Evolutionary conservation across 2,888 invertebrate species (phyloP).

Genomic region (Zhengitettix transpicula): DNA sequence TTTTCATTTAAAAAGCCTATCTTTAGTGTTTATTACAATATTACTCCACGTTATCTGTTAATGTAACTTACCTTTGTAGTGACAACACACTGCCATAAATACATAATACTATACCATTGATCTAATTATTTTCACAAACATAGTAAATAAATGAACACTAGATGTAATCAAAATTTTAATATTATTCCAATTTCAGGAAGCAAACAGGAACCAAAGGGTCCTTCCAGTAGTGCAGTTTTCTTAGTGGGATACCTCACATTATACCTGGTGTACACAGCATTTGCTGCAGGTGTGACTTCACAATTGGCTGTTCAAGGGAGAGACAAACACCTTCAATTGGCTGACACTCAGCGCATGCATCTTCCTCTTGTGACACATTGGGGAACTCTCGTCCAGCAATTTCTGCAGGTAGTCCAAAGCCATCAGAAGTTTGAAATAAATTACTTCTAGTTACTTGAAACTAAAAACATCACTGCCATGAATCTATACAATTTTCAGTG

Average conservation of each 20-base stretch:
- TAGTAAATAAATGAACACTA: neutral
- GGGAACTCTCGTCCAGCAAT: slow-evolving; percentile 4
- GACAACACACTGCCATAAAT: too few species aligned
- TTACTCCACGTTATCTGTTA: too few species aligned
- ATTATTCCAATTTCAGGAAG: slow-evolving; percentile 15
- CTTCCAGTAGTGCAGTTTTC: slow-evolving; percentile 19
- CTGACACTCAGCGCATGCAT: slow-evolving; percentile 14
- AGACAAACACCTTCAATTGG: slow-evolving; percentile 12
- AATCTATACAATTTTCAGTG: too few species aligned
- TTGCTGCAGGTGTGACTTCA: slow-evolving; percentile 23
- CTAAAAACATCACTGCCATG: too few species aligned
- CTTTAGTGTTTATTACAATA: too few species aligned
- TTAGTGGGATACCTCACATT: slow-evolving; percentile 20
- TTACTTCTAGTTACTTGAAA: too few species aligned
- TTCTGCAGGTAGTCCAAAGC: slow-evolving; percentile 2
- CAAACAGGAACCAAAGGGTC: slow-evolving; percentile 20
- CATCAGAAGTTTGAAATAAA: too few species aligned
- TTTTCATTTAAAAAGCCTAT: too few species aligned
- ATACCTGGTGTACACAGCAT: slow-evolving; percentile 22
- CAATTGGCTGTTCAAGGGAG: slow-evolving; percentile 19
- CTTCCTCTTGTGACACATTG: slow-evolving; percentile 8
- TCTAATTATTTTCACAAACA: neutral
- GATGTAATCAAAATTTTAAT: neutral
- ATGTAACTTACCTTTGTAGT: too few species aligned
- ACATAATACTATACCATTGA: too few species aligned